Base-by-base conservation (phyloP, 1,140 invertebrate genomes). In the Drosophila ironensis region DNA sequence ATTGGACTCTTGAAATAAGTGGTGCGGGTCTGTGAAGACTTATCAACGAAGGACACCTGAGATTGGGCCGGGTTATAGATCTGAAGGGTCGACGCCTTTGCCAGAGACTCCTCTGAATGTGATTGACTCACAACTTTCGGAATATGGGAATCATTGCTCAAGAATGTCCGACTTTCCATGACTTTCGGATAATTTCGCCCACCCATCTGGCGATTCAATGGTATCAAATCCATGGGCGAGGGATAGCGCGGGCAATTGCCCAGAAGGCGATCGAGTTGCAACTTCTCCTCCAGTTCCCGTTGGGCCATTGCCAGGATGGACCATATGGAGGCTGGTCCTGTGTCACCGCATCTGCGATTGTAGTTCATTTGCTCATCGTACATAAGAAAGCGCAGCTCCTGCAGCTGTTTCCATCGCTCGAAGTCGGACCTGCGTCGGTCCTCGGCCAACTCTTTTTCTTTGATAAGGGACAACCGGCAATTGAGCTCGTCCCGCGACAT, bases 301-400 rank as follows among this genome's bases (percentile, higher is more conserved):
- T 80, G 86, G 2, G 71, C 70, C 8, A 38, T 0, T 0, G 56
- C 11, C 3, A 88, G 30, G 7, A 88, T 86, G 0, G 40, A 30
- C 80, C 73, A 86, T 16, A 88, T 70, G 50, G 66, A 60, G 3
- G 41, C 19, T 9, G 37, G 38, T 0, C 51, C 50, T 0, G 20
- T 7, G 1, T 4, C 4, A 0, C 48, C 57, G 22, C 11, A 47
- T 1, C 41, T 40, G 4, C 38, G 17, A 8, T 69, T 54, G 33
- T 74, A 61, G 9, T 69, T 71, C 1, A 44, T 33, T 24, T 88
- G 75, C 42, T 81, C 69, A 3, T 84, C 56, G 14, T 71, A 64
- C 63, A 88, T 71, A 3, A 69, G 14, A 33, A 47, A 67, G 8
- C 86, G 54, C 40, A 86, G 20, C 11, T 70, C 9, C 14, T 41